phyloP scores from a whole-genome alignment of 2,113 vertebrate species.

The Xerus inauris region DNA sequence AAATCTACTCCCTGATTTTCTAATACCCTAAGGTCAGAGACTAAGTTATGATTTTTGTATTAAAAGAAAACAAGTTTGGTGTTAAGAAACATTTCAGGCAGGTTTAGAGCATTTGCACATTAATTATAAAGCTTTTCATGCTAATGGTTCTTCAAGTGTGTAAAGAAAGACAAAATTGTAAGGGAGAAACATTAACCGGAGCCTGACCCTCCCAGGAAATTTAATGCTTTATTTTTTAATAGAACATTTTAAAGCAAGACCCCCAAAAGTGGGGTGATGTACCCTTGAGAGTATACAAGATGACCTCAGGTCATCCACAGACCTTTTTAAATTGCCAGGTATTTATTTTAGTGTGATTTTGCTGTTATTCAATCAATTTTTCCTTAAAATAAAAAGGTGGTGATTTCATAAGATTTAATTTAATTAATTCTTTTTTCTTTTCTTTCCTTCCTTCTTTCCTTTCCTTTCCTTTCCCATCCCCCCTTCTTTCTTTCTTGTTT shows the following conservation, averaged over 20 bases:
- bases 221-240: background rate
- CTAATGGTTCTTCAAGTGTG: background rate
- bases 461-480: no score
- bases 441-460: no score
- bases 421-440: background rate
- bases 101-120: conserved; percentile 45
- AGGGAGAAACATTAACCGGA: background rate
- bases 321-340: background rate
- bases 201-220: background rate
- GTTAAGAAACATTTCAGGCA: conserved; percentile 28
- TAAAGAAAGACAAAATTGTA: conserved; percentile 14
- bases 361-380: background rate
- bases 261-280: background rate
- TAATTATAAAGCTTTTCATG: background rate
- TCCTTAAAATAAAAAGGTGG: background rate
- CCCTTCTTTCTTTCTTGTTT: no score
- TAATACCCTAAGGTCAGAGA: conserved; percentile 52
- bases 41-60: background rate
- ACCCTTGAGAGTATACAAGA: background rate
- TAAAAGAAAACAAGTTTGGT: background rate
- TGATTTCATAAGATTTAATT: background rate
- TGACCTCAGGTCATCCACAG: background rate
- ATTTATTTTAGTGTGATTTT: conserved; percentile 40
- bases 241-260: background rate
- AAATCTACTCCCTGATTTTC: conserved; percentile 59